Percentiles rank a stretch among this genome's conserved stretches.
phyloP scores from a whole-genome alignment of 2,113 vertebrate species.

The Gracilinanus agilis region DNA sequence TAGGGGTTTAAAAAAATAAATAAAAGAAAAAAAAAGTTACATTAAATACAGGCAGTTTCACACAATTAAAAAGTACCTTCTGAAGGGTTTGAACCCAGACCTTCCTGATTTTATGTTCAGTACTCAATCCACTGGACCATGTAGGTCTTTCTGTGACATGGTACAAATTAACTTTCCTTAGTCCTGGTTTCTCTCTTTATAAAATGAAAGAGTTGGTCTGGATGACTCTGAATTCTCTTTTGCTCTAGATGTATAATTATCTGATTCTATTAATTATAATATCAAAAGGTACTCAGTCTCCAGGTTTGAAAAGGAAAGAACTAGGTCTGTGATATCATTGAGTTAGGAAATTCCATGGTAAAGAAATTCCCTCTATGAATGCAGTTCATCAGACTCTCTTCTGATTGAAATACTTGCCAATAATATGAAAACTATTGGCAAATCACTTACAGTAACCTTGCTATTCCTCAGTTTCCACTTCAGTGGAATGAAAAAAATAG shows the following conservation, averaged over 20 bases:
- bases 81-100: neutral
- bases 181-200: neutral
- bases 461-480: neutral
- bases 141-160: neutral
- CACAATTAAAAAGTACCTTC: neutral
- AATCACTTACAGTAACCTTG: neutral
- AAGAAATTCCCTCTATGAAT: neutral
- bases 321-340: neutral
- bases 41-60: neutral
- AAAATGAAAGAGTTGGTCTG: neutral
- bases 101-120: neutral
- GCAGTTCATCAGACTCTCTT: neutral
- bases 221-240: neutral
- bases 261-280: neutral
- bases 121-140: neutral
- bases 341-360: neutral
- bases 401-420: neutral
- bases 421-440: neutral
- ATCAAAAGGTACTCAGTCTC: neutral
- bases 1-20: no score
- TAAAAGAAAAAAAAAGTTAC: no score
- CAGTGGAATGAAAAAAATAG: neutral
- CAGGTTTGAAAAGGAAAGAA: neutral
- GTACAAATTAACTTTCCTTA: neutral
- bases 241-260: neutral